Conservation (phyloP, 1,140 invertebrate species). For the Homarus americanus region DNA sequence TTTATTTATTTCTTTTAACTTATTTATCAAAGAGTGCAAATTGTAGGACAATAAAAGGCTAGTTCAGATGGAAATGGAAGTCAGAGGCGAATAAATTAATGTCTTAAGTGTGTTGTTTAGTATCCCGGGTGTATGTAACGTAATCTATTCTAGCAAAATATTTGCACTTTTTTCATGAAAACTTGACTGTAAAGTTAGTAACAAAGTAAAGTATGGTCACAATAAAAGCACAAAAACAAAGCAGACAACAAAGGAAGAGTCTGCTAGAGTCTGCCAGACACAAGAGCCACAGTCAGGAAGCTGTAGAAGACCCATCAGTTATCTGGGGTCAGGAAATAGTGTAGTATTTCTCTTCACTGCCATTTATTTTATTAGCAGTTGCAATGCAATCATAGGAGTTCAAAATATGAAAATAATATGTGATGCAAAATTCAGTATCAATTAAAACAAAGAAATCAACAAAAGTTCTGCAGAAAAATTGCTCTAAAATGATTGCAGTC, state of each 20-base stretch:
- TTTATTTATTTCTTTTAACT: background rate
- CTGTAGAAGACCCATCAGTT: background rate
- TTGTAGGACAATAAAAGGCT: conserved; percentile 44
- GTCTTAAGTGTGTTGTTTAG: background rate
- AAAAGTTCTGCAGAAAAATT: conserved; percentile 38
- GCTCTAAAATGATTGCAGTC: conserved; percentile 55
- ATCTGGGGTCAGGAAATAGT: background rate
- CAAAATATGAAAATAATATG: conserved; percentile 27
- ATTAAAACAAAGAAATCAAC: conserved; percentile 29
- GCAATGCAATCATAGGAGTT: conserved; percentile 50
- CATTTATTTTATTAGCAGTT: conserved; percentile 27
- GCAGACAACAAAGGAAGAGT: conserved; percentile 19
- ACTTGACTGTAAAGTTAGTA: conserved; percentile 1
- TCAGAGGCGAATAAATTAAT: conserved; percentile 21
- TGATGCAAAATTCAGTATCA: conserved; percentile 24
- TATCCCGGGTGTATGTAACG: background rate
- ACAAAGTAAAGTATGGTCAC: conserved; percentile 16
- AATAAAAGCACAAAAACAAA: conserved; percentile 32
- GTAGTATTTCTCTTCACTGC: background rate
- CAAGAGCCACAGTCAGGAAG: conserved; percentile 12
- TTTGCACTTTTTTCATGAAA: background rate
- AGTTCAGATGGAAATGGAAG: conserved; percentile 27
- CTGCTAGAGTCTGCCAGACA: background rate
- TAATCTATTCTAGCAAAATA: conserved; percentile 43
- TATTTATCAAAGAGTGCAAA: conserved; percentile 27